Base-by-base conservation (phyloP, 2,888 invertebrate species). In the Plutella xylostella region DNA sequence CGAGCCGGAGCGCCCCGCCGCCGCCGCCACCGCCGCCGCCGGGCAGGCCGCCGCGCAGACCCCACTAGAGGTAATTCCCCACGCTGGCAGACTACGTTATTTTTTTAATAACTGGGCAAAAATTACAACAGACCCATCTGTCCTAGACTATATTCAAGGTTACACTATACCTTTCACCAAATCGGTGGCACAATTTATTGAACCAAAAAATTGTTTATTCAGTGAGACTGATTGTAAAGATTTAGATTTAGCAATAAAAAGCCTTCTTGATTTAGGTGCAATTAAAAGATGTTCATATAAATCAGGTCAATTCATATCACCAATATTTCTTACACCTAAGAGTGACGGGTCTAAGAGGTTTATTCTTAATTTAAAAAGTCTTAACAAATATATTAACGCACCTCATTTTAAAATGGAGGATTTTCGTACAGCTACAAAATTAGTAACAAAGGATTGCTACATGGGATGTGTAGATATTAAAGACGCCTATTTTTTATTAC, bases 391-490 rank as follows among this genome's bases (percentile, higher is more conserved):
- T 19, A 18, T 46, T 31, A 4, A 41, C 15, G 14, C 40, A 19
- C 30, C 17, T n/a, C 45, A 45, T 35, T 45, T 40, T 20, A 45
- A 46, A 46, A 38, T 43, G 38, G 42, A 46, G 18, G 46, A 46
- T 25, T 35, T 20, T 11, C 22, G 42, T 6, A 43, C 46, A 5
- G 37, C 41, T 4, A 30, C 37, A n/a, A 45, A 42, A 28, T 22
- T 40, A 28, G 7, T 40, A 11, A 28, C 14, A 6, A 25, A 40
- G 19, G 15, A 40, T 25, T 28, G 25, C 15, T 40, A 11, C 28
- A 22, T 40, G 22, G 37, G 38, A 2, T 35, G 20, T 14, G 22
- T 31, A 14, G 35, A 47, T 19, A 25, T 43, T 7, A 47, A 47
- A 25, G 25, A 25, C 25, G 25, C 25, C 9, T 25, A 25, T 25